Evolutionary conservation across 1,140 invertebrate genomes (phyloP).

Genomic region (Reticulitermes speratus): DNA sequence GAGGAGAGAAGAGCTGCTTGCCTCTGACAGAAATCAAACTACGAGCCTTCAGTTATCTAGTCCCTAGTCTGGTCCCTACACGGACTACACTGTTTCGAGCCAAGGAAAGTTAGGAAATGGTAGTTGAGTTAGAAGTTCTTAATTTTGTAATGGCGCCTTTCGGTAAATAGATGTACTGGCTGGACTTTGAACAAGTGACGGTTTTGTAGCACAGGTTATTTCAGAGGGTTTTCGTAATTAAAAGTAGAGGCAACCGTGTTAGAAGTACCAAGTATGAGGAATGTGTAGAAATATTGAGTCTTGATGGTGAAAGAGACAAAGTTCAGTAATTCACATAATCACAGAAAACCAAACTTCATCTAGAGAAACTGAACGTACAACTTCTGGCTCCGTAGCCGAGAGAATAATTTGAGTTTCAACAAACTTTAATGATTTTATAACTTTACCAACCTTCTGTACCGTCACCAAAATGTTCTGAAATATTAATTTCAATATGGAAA

Average conservation of each 20-base stretch:
- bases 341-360: not conserved
- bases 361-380: not conserved
- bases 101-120: not conserved
- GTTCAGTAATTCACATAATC: not conserved
- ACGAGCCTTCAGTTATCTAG: no score
- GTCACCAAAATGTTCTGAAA: not conserved
- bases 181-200: not conserved
- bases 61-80: no score
- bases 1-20: no score
- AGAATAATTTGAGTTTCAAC: not conserved
- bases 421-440: slow-evolving; percentile 1
- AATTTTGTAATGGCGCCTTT: not conserved
- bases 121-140: not conserved
- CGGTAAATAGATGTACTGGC: not conserved
- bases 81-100: no score
- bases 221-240: not conserved
- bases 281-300: not conserved
- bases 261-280: not conserved
- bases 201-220: not conserved
- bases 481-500: not conserved
- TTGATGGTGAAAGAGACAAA: not conserved
- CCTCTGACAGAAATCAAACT: no score
- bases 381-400: not conserved
- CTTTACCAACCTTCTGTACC: not conserved
- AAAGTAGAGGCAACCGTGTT: not conserved